Conservation (phyloP, 2,113 vertebrate species). For the Campylorhamphus procurvoides region DNA sequence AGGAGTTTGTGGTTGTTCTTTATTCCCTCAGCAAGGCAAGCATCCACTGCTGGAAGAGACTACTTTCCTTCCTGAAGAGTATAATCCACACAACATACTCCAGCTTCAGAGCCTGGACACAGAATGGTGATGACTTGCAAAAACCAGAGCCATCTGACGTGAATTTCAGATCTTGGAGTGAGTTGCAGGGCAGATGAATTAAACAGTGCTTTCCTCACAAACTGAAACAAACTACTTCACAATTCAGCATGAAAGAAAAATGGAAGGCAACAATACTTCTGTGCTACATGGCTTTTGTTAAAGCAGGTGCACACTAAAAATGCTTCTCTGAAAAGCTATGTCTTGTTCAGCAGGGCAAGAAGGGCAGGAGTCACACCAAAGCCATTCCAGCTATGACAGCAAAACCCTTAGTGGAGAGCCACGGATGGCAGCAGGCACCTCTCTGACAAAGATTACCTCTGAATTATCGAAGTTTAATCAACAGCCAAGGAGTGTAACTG, state of each 20-base stretch:
- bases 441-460: not conserved
- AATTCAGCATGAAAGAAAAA: not conserved
- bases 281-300: not conserved
- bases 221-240: not conserved
- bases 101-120: not conserved
- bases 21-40: not conserved
- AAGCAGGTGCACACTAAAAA: not conserved
- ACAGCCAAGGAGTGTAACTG: not conserved
- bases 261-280: not conserved
- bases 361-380: not conserved
- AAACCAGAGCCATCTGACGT: not conserved
- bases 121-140: not conserved
- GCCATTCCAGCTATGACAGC: not conserved
- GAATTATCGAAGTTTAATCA: not conserved
- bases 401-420: not conserved
- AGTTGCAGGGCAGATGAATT: not conserved
- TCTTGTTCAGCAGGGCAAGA: not conserved
- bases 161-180: not conserved
- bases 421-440: not conserved
- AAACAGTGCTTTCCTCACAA: not conserved
- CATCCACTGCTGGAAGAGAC: not conserved
- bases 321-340: not conserved
- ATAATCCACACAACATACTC: accelerated
- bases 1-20: not conserved
- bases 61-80: not conserved